Percentiles rank a stretch among this genome's conserved stretches.
Conservation (phyloP, 2,113 vertebrate genomes). For the Nesoenas mayeri region DNA sequence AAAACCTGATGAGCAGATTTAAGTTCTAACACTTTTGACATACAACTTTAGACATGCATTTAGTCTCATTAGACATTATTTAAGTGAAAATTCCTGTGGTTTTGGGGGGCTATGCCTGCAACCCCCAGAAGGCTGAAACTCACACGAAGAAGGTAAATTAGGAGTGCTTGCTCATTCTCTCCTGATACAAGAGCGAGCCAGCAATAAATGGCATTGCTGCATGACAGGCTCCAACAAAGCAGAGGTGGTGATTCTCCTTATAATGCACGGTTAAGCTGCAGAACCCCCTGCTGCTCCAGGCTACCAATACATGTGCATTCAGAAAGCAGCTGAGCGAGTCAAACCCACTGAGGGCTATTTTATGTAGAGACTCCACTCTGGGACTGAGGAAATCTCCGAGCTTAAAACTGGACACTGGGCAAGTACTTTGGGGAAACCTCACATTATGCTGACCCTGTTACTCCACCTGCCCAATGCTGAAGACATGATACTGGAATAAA, state of each 20-base stretch:
- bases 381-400: background rate
- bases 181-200: background rate
- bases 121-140: background rate
- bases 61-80: background rate
- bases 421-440: background rate
- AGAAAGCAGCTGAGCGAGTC: background rate
- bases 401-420: background rate
- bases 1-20: background rate
- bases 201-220: background rate
- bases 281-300: background rate
- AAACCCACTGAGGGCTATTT: background rate
- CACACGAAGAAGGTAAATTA: background rate
- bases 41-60: background rate
- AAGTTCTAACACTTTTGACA: background rate
- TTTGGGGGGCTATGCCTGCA: background rate
- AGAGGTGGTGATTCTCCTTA: background rate
- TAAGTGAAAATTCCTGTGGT: background rate
- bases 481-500: background rate
- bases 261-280: background rate
- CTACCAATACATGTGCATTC: background rate
- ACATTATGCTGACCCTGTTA: background rate
- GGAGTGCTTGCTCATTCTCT: background rate
- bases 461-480: background rate
- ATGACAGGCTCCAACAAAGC: background rate
- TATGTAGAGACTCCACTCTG: background rate